Evolutionary conservation across 2,113 vertebrate species (phyloP), one percentile per base, ranked within the genome.

Genomic region (Cyprinodon tularosa): DNA sequence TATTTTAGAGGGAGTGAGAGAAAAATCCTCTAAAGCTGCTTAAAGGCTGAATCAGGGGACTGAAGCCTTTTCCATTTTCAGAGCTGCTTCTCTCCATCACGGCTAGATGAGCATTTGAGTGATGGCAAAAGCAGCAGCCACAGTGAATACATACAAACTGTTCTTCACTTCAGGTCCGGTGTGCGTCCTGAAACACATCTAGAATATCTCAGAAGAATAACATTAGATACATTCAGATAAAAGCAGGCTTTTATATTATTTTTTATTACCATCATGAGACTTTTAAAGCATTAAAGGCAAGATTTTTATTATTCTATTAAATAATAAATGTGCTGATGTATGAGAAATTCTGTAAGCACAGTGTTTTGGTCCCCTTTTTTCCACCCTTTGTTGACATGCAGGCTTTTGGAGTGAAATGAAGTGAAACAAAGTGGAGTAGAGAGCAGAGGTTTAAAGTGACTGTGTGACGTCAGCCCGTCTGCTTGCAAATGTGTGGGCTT

Each of bases 1-100:
- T 89, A 85, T 83, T 90, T 88, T 81, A 88, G 84, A 86, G 76
- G 38, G 66, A 80, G 82, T 62, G 67, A 89, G 76, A 86, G 73
- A 70, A 80, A 87, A 88, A 93, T 94, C 91, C 90, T 81, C 85
- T 91, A 92, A 94, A 94, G 93, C 92, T 93, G 94, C 93, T 94
- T 94, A 94, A 91, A 88, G 86, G 92, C 92, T 94, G 91, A 91
- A 92, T 89, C 77, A 70, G 78, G 84, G 71, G 88, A 84, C 86
- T 76, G 86, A 91, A 85, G 89, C 84, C 75, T 69, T 90, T 87
- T 93, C 86, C 84, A 86, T 91, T 90, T 91, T 82, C 90, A 86
- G 83, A 75, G 83, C 86, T 79, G 69, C 40, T 57, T 82, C 71
- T 82, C 66, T 84, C 84, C 78, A 89, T 91, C 86, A 88, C 53